Evolutionary conservation across 2,888 invertebrate species (phyloP), one percentile per base, ranked within the genome.

Genomic region (Glomeris marginata): DNA sequence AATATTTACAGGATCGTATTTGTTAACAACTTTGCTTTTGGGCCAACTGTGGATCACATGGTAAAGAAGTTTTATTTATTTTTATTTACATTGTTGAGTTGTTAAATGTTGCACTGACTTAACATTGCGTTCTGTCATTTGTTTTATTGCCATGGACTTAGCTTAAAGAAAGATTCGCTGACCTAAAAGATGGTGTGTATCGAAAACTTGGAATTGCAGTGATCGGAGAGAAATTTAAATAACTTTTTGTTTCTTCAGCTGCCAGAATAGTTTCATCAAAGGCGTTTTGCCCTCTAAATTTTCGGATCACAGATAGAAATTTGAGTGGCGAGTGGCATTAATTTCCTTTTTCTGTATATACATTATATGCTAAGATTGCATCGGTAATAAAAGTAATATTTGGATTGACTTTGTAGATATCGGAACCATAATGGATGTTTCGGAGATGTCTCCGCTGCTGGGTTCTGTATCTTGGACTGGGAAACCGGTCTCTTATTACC

Each of bases 401-500:
- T 46, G n/a, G n/a, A n/a, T n/a, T 45, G 45, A 52, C 50, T 55
- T 66, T 67, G 15, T 66, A 79, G 81, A 98, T 72, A 94, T 98
- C 65, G 95, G 95, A 58, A 91, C 95, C 55, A 97, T 99, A 63
- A 92, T 98, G 88, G 91, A 94, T 69, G 92, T 98, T 40, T 84
- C 84, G 57, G 94, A 95, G 72, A 84, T 98, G 80, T 84, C 90
- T 55, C 92, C 95, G 16, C 72, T 94, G 56, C 80, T 84, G 64
- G 92, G 92, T 57, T 92, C 92, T 11, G 97, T 97, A 53, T 97
- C 97, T 16, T 98, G 98, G 98, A 99, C 98, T 54, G 91, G 91
- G 57, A 95, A 92, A 69, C 90, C 95, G 47, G 97, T 98, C 62
- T 90, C 92, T 57, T 99, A 98, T 75, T 99, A 90, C 74, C 77